Percentiles rank a stretch among this genome's conserved stretches.
phyloP scores from a whole-genome alignment of 2,888 invertebrate genomes.

The Phortica okadai region DNA sequence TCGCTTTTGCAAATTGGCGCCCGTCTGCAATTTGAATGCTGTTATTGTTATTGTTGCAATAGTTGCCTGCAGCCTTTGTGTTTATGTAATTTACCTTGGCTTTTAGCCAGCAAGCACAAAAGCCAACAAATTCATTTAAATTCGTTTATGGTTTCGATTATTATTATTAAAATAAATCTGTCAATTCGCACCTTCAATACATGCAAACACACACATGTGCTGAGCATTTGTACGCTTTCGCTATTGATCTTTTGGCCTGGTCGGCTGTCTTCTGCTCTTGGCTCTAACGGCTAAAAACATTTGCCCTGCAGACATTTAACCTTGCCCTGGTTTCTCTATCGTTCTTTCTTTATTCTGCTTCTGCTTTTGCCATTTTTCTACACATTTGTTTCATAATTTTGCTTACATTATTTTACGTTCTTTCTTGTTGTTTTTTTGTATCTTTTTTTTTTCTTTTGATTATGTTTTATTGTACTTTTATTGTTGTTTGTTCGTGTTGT shows the following conservation, averaged over 20 bases:
- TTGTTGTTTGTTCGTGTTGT: neutral
- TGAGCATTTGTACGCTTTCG: too few species aligned
- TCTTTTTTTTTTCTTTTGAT: neutral
- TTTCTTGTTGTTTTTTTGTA: too few species aligned
- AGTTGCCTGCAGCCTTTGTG: neutral
- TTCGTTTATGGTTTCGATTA: slow-evolving; percentile 1
- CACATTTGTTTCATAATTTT: neutral
- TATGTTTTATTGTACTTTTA: neutral
- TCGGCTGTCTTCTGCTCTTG: neutral
- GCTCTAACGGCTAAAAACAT: neutral
- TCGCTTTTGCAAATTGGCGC: neutral
- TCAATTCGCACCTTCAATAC: neutral
- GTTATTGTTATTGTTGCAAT: slow-evolving; percentile 7
- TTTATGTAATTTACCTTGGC: slow-evolving; percentile 19
- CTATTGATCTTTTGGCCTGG: neutral
- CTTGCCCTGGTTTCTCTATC: slow-evolving; percentile 10
- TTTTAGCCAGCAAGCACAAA: neutral
- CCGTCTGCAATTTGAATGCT: slow-evolving; percentile 1
- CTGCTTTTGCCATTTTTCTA: neutral
- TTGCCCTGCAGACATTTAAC: slow-evolving; percentile 21
- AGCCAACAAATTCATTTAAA: slow-evolving; percentile 8
- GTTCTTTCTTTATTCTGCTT: neutral
- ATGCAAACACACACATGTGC: too few species aligned
- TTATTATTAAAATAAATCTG: neutral
- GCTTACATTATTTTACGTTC: neutral